These are phyloP conservation scores for Gymnocypris eckloni DNA, from an alignment of 2,797 vertebrate species.

Conservation along the genomic window DNA sequence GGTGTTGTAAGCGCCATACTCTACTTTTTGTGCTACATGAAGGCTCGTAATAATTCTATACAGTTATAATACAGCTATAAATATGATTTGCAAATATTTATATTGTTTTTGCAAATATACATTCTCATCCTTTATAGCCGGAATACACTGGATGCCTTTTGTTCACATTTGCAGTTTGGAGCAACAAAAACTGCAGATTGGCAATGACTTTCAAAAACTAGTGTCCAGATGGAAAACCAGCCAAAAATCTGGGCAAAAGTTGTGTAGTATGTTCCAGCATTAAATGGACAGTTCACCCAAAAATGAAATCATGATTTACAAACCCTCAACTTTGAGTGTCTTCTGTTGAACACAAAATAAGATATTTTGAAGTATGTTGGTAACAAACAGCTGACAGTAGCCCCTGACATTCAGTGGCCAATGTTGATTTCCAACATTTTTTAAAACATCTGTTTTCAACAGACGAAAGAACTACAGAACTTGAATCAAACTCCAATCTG, in stretches of 20 bases:
- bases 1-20: background rate
- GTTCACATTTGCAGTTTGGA: background rate
- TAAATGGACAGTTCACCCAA: no score
- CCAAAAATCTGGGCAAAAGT: background rate
- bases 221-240: background rate
- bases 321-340: background rate
- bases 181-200: background rate
- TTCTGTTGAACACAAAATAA: background rate
- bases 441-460: background rate
- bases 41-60: no score
- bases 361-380: background rate
- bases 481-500: background rate
- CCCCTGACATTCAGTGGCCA: background rate
- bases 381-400: background rate
- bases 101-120: background rate
- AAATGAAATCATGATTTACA: background rate
- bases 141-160: background rate
- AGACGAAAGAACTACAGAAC: no score
- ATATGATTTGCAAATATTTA: background rate
- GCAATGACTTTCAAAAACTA: background rate
- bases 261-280: background rate
- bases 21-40: background rate
- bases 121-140: background rate
- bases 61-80: background rate
- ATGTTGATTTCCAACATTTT: background rate